Percentiles rank a stretch among this genome's conserved stretches.
Evolutionary conservation across 2,888 invertebrate species (phyloP).

Genomic region (Andrena minutula): DNA sequence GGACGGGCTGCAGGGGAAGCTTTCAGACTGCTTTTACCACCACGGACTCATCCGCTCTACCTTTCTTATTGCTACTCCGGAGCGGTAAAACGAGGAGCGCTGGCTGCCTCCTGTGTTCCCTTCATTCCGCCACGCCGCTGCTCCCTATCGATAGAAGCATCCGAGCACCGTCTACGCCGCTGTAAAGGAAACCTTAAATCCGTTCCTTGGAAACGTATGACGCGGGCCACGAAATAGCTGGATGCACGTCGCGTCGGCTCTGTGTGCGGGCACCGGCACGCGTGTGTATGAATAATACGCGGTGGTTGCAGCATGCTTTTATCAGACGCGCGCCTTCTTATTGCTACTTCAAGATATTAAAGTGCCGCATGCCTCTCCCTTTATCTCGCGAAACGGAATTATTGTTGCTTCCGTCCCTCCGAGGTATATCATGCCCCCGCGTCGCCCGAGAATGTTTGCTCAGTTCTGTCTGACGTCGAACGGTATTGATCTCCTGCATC

Average conservation of each 20-base stretch:
- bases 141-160: conserved; percentile 48
- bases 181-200: conserved; percentile 53
- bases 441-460: background rate
- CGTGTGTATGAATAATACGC: conserved; percentile 42
- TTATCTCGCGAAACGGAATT: conserved; percentile 14
- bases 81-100: conserved; percentile 47
- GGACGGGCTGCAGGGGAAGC: conserved; percentile 46
- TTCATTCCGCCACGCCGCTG: conserved; percentile 43
- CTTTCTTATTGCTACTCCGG: conserved; percentile 55
- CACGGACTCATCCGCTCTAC: conserved; percentile 51
- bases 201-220: conserved; percentile 41
- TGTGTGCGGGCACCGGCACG: background rate
- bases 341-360: conserved; percentile 33
- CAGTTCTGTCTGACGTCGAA: background rate
- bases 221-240: conserved; percentile 29
- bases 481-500: background rate
- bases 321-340: conserved; percentile 2
- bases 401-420: conserved; percentile 4
- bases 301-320: conserved; percentile 25
- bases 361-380: background rate
- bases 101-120: conserved; percentile 18
- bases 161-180: conserved; percentile 12
- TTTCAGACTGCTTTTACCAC: conserved; percentile 61
- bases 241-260: background rate
- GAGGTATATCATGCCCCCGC: too few relatives aligned